Conservation (phyloP, 1,140 invertebrate genomes). For the Eriosoma lanigerum region DNA sequence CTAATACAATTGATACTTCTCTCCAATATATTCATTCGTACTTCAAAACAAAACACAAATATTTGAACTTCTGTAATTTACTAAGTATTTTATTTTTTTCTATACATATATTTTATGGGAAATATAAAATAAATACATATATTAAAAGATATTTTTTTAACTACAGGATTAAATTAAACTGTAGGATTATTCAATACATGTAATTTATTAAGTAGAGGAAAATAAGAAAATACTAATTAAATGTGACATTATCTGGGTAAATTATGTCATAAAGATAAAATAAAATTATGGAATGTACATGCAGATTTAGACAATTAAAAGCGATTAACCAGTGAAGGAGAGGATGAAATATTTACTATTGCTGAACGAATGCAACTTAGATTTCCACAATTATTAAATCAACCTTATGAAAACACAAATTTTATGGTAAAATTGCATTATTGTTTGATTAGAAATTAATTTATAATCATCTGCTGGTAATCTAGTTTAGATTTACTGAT, state of each 20-base stretch:
- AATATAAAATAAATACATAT: too few species aligned
- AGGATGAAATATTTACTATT: constrained; percentile 67
- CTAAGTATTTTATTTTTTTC: too few species aligned
- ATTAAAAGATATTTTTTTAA: too few species aligned
- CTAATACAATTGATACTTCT: too few species aligned
- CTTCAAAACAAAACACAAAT: too few species aligned
- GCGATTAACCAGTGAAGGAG: constrained; percentile 65
- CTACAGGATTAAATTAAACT: too few species aligned
- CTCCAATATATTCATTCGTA: too few species aligned
- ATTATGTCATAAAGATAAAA: constrained; percentile 57
- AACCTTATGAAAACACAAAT: constrained; percentile 62
- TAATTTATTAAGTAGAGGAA: too few species aligned
- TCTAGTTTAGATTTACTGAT: constrained; percentile 73
- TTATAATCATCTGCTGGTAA: constrained; percentile 54
- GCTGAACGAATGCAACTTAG: constrained; percentile 68
- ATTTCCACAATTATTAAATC: constrained; percentile 65
- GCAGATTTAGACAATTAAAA: constrained; percentile 60
- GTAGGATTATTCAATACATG: too few species aligned
- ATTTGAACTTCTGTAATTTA: too few species aligned
- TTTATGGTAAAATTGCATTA: constrained; percentile 61
- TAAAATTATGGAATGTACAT: constrained; percentile 62
- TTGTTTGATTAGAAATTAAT: constrained; percentile 32
- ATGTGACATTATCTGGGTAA: constrained; percentile 13
- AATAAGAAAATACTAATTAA: neutral
- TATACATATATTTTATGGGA: too few species aligned